Conservation (phyloP, 2,888 invertebrate species). For the Amorpha juglandis region DNA sequence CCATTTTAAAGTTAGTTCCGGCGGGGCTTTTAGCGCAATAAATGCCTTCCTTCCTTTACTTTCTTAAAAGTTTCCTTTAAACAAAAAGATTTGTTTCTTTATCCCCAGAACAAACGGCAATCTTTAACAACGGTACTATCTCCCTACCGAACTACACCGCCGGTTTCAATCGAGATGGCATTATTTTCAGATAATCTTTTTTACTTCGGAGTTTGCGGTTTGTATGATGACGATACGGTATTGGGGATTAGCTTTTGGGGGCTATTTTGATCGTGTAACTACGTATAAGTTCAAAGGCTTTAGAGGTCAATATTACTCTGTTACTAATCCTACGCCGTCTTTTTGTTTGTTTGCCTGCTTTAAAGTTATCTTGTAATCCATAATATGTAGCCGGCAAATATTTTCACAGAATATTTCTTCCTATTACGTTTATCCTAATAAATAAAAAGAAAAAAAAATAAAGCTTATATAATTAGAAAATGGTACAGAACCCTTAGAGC, state of each 20-base stretch:
- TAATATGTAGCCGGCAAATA: too few species aligned
- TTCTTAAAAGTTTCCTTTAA: slow-evolving; percentile 82
- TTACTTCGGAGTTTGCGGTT: background rate
- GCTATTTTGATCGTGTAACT: background rate
- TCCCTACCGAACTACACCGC: slow-evolving; percentile 44
- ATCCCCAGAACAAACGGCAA: slow-evolving; percentile 68
- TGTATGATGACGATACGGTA: too few species aligned
- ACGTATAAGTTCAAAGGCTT: background rate
- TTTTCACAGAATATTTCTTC: too few species aligned
- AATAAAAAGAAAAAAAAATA: too few species aligned
- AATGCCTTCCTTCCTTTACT: slow-evolving; percentile 82
- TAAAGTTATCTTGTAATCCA: too few species aligned
- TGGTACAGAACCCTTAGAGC: too few species aligned
- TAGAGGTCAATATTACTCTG: too few species aligned
- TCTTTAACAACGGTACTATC: slow-evolving; percentile 49
- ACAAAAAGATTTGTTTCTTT: slow-evolving; percentile 80
- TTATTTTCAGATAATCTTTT: slow-evolving; percentile 42
- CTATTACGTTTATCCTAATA: too few species aligned
- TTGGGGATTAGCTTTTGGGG: background rate
- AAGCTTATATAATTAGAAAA: too few species aligned
- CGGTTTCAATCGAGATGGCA: slow-evolving; percentile 46
- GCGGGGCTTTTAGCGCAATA: slow-evolving; percentile 82
- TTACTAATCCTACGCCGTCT: too few species aligned
- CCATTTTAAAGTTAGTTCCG: slow-evolving; percentile 82
- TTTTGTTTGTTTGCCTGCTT: too few species aligned